Conservation (phyloP, 2,113 vertebrate genomes). For the Hippocampus zosterae region DNA sequence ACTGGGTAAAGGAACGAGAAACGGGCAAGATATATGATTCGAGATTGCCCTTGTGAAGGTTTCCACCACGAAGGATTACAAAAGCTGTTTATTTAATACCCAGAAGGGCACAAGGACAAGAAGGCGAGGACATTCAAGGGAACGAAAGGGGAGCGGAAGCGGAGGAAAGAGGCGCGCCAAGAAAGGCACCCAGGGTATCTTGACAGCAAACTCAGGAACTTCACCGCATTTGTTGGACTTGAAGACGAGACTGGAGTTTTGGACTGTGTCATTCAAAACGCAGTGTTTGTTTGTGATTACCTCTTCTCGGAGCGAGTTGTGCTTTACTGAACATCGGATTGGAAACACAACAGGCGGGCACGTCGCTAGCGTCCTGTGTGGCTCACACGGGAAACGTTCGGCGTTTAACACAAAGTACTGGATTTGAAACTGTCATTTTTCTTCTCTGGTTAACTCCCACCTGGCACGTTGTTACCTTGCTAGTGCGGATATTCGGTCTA, state of each 20-base stretch:
- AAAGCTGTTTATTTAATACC: background rate
- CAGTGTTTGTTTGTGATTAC: conserved; percentile 15
- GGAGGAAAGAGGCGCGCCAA: conserved; percentile 20
- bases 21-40: conserved; percentile 58
- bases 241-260: conserved; percentile 13
- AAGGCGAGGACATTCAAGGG: conserved; percentile 6
- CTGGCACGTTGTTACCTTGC: background rate
- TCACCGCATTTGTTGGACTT: conserved; percentile 30
- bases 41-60: conserved; percentile 48
- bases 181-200: conserved; percentile 20
- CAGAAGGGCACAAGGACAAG: conserved; percentile 5
- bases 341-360: conserved; percentile 15
- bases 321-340: conserved; percentile 13
- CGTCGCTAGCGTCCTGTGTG: conserved; percentile 12
- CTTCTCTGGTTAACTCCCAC: too few relatives aligned
- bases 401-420: conserved; percentile 5
- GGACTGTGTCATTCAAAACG: conserved; percentile 2
- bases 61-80: conserved; percentile 48
- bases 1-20: conserved; percentile 37
- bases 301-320: conserved; percentile 14
- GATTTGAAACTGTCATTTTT: conserved; percentile 20
- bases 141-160: conserved; percentile 13
- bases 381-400: conserved; percentile 11
- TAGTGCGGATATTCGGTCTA: conserved; percentile 19
- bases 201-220: conserved; percentile 50